Evolutionary conservation across 2,888 invertebrate genomes (phyloP).

Genomic region (Drosophila limbata): DNA sequence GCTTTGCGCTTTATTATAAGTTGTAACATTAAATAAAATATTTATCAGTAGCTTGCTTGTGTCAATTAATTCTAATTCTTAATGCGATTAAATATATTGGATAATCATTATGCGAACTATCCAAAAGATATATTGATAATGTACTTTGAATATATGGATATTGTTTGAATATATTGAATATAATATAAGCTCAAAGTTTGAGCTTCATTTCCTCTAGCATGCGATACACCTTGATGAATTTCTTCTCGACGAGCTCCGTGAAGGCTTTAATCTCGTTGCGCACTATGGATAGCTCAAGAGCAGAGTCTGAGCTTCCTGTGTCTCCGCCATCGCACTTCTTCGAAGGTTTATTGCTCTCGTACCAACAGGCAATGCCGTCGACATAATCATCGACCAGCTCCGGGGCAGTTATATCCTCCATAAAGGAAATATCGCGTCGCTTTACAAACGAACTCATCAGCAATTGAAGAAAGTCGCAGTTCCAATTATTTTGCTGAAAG

Average conservation of each 20-base stretch:
- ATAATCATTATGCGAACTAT: constrained; percentile 33
- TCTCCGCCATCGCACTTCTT: constrained; percentile 75
- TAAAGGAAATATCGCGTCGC: constrained; percentile 81
- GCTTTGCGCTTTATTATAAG: constrained; percentile 56
- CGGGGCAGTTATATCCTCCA: constrained; percentile 82
- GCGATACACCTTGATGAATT: constrained; percentile 82
- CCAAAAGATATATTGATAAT: constrained; percentile 26
- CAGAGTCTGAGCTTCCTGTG: constrained; percentile 68
- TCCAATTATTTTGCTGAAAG: constrained; percentile 84
- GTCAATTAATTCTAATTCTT: constrained; percentile 51
- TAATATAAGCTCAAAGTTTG: constrained; percentile 59
- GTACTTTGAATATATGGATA: constrained; percentile 14
- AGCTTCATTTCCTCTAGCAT: constrained; percentile 83
- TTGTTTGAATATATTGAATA: constrained; percentile 26
- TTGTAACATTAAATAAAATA: constrained; percentile 48
- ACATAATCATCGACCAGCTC: constrained; percentile 84
- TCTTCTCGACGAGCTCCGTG: constrained; percentile 81
- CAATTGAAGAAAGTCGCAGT: constrained; percentile 83
- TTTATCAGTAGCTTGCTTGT: constrained; percentile 64
- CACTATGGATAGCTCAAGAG: constrained; percentile 82
- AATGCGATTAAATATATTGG: constrained; percentile 49
- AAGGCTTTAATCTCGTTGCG: constrained; percentile 83
- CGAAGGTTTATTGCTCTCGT: constrained; percentile 78
- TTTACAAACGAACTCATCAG: constrained; percentile 84
- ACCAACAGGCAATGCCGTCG: constrained; percentile 84